Percentiles rank a stretch among this genome's conserved stretches.
phyloP scores from a whole-genome alignment of 2,797 vertebrate species.

The Channallabes apus region DNA sequence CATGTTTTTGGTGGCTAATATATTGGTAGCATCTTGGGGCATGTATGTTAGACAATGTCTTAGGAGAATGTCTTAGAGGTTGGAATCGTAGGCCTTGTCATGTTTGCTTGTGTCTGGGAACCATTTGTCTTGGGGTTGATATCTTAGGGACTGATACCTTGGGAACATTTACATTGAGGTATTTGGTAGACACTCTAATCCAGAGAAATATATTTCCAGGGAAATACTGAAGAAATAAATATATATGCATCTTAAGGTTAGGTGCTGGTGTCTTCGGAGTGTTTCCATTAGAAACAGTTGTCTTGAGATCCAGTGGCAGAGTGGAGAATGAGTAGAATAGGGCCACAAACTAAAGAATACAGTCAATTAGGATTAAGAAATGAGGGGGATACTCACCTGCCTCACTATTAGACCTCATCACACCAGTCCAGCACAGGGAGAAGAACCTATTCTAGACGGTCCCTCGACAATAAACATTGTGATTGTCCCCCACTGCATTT shows the following conservation, averaged over 20 bases:
- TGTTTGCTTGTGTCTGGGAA: too few species aligned
- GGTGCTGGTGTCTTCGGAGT: background rate
- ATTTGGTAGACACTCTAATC: too few species aligned
- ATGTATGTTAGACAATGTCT: too few species aligned
- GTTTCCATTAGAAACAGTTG: background rate
- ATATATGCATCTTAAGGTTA: background rate
- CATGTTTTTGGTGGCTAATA: background rate
- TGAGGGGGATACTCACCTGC: background rate
- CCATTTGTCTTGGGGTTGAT: too few species aligned
- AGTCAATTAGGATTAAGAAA: background rate
- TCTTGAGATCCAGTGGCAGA: background rate
- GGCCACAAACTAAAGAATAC: background rate
- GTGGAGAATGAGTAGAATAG: background rate
- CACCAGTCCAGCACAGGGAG: background rate
- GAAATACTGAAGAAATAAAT: too few species aligned
- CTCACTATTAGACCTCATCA: background rate
- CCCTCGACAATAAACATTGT: background rate
- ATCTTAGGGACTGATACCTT: too few species aligned
- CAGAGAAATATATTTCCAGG: too few species aligned
- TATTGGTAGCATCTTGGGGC: too few species aligned
- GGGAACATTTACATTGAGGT: background rate
- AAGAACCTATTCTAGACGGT: background rate
- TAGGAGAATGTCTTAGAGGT: too few species aligned
- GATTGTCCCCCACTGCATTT: background rate
- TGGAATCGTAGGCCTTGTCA: too few species aligned